Percentiles rank a stretch among this genome's conserved stretches.
Conservation (phyloP, 2,797 vertebrate species). For the Nannoperca australis region DNA sequence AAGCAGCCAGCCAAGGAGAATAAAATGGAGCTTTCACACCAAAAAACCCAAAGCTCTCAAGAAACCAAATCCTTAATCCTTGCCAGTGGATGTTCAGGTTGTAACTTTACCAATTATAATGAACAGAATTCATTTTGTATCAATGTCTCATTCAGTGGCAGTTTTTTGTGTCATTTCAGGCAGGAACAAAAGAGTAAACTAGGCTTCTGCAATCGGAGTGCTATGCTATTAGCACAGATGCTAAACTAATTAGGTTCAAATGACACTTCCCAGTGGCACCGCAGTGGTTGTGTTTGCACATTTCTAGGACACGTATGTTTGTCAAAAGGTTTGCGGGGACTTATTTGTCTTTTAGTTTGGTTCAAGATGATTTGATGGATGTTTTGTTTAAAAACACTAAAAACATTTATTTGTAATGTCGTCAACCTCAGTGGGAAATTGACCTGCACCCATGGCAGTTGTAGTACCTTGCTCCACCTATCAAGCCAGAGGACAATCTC, state of each 20-base stretch:
- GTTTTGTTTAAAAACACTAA: slow-evolving; percentile 16
- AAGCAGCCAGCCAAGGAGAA: not conserved
- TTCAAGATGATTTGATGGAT: slow-evolving; percentile 13
- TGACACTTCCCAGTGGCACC: not conserved
- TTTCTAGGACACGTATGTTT: not conserved
- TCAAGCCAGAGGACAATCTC: slow-evolving; percentile 39
- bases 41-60: not conserved
- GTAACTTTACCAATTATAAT: not conserved
- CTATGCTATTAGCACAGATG: not conserved
- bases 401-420: slow-evolving; percentile 28
- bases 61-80: not conserved
- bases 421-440: slow-evolving; percentile 20
- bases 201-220: too few species aligned
- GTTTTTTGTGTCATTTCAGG: not conserved
- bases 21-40: not conserved
- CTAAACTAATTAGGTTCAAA: not conserved
- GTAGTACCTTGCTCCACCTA: slow-evolving; percentile 7
- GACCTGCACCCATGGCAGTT: not conserved
- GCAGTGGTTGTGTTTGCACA: not conserved
- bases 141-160: not conserved
- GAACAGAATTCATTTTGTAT: not conserved
- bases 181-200: not conserved
- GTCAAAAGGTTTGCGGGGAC: not conserved
- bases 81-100: not conserved
- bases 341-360: not conserved